A percentile compares a stretch with the other conserved stretches of the same genome.
phyloP scores from a whole-genome alignment of 1,140 invertebrate genomes.

The Anadara kagoshimensis region DNA sequence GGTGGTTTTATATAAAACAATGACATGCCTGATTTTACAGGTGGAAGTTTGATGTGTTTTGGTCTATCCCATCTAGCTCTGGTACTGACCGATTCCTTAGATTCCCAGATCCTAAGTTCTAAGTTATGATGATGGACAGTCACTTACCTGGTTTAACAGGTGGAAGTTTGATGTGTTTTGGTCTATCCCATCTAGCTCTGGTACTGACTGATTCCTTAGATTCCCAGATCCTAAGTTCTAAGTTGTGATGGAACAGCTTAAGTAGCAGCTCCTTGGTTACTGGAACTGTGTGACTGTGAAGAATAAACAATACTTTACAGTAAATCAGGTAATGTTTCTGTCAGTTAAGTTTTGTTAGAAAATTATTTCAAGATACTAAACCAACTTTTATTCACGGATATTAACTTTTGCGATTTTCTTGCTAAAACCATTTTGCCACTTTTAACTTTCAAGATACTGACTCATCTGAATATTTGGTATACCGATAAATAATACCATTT shows the following conservation, averaged over 20 bases:
- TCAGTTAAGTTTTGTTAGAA: too few relatives aligned
- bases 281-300: constrained; percentile 65
- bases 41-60: constrained; percentile 66
- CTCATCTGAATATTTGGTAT: too few relatives aligned
- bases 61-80: constrained; percentile 69
- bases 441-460: too few relatives aligned
- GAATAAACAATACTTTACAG: neutral
- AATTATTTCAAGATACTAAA: too few relatives aligned
- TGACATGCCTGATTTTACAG: constrained; percentile 59
- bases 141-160: constrained; percentile 61
- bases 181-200: constrained; percentile 68
- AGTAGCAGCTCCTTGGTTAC: constrained; percentile 65
- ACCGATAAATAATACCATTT: too few relatives aligned
- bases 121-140: constrained; percentile 54
- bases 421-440: too few relatives aligned
- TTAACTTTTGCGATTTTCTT: too few relatives aligned
- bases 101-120: constrained; percentile 71
- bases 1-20: neutral
- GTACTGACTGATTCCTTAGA: constrained; percentile 69
- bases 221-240: constrained; percentile 71
- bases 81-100: constrained; percentile 68
- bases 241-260: constrained; percentile 66
- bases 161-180: constrained; percentile 67
- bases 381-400: too few relatives aligned
- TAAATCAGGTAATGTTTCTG: too few relatives aligned